Percentiles rank a stretch among this genome's conserved stretches.
Evolutionary conservation across 2,797 vertebrate genomes (phyloP).

Genomic region (Muscicapa striata): DNA sequence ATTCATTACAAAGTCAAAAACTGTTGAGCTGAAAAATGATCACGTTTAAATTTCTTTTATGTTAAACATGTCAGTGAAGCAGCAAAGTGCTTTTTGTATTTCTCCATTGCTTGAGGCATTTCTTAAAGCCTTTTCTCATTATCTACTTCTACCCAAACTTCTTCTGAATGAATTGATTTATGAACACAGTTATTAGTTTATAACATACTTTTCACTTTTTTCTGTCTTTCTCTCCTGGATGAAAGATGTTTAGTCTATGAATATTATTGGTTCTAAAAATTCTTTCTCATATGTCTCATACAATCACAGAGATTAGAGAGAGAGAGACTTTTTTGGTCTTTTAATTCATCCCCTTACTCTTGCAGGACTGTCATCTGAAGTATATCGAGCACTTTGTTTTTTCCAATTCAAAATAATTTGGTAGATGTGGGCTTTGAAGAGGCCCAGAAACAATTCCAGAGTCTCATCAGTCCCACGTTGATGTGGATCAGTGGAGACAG

Average conservation of each 20-base stretch:
- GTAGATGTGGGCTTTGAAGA: neutral
- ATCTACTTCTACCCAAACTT: neutral
- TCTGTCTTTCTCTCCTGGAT: constrained; percentile 3
- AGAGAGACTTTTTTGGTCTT: neutral
- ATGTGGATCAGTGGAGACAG: rapidly evolving
- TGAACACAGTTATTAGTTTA: neutral
- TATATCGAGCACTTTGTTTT: neutral
- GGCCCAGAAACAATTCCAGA: neutral
- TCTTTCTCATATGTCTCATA: neutral
- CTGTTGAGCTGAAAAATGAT: constrained; percentile 45
- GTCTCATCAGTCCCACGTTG: neutral
- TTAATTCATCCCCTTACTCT: neutral
- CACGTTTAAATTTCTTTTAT: constrained; percentile 46
- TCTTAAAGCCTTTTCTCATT: constrained; percentile 33
- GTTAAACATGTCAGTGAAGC: constrained; percentile 37
- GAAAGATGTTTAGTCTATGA: constrained; percentile 9
- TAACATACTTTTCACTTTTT: neutral
- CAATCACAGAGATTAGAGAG: neutral
- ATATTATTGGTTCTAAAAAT: constrained; percentile 11
- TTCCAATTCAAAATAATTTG: neutral
- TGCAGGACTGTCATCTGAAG: neutral
- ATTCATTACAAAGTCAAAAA: constrained; percentile 31
- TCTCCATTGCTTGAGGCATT: constrained; percentile 11
- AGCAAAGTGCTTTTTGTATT: constrained; percentile 51
- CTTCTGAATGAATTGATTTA: constrained; percentile 13